These are phyloP conservation scores for Argynnis bischoffii DNA, from an alignment of 2,888 invertebrate genomes.

Conservation along the genomic window DNA sequence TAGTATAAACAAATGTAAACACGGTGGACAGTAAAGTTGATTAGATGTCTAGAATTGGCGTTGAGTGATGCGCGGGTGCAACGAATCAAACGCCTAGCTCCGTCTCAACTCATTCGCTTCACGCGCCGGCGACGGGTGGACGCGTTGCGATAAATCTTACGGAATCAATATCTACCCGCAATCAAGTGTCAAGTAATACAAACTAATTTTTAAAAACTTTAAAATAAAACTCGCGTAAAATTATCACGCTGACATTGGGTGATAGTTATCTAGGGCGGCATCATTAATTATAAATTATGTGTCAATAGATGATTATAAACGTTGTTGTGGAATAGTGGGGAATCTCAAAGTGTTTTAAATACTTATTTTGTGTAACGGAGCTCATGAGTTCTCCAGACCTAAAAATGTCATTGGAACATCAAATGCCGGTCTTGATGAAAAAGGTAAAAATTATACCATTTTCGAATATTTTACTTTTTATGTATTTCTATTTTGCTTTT, in stretches of 20 bases:
- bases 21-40: slow-evolving; percentile 52
- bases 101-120: slow-evolving; percentile 59
- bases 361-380: slow-evolving; percentile 12
- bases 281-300: slow-evolving; percentile 51
- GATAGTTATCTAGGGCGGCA: slow-evolving; percentile 63
- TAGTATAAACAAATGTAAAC: slow-evolving; percentile 61
- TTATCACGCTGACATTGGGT: slow-evolving; percentile 53
- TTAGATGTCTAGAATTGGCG: slow-evolving; percentile 63
- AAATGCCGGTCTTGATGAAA: slow-evolving; percentile 71
- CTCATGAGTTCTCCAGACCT: slow-evolving; percentile 67
- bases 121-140: slow-evolving; percentile 64
- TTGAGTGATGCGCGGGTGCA: slow-evolving; percentile 48
- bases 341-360: slow-evolving; percentile 12
- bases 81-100: slow-evolving; percentile 39
- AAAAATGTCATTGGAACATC: slow-evolving; percentile 74
- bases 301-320: slow-evolving; percentile 23
- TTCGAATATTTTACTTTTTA: no score
- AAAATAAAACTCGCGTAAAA: slow-evolving; percentile 6
- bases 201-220: slow-evolving; percentile 24
- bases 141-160: slow-evolving; percentile 48
- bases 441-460: slow-evolving; percentile 55
- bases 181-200: slow-evolving; percentile 19
- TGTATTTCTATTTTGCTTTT: no score
- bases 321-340: slow-evolving; percentile 16
- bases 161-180: slow-evolving; percentile 44